Conservation (phyloP, 2,888 invertebrate genomes). For the Colostygia pectinataria region DNA sequence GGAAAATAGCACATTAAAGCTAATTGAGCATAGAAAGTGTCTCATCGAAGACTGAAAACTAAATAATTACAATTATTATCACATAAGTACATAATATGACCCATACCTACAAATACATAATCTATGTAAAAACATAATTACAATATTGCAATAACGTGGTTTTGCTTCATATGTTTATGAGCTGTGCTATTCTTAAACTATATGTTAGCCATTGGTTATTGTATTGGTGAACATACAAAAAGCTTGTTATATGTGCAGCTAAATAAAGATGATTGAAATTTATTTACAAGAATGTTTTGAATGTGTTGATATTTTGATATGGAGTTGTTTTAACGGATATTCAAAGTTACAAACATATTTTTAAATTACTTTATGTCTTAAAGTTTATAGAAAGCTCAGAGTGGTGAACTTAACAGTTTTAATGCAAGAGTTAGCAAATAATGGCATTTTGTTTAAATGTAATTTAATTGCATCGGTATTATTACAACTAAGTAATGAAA, state of each 20-base stretch:
- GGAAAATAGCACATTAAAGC: no score
- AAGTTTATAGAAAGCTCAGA: constrained; percentile 22
- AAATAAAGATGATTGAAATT: not conserved
- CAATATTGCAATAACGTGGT: no score
- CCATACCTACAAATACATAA: no score
- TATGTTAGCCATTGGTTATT: no score
- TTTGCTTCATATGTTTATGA: no score
- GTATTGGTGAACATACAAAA: no score
- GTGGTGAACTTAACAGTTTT: not conserved
- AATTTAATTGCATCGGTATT: constrained; percentile 9
- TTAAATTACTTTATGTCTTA: constrained; percentile 5
- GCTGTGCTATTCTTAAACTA: no score
- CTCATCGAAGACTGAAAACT: no score
- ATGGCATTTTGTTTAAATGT: constrained; percentile 8
- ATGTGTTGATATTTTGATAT: constrained; percentile 65
- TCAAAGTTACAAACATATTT: constrained; percentile 8
- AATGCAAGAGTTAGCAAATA: not conserved
- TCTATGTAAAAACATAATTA: no score
- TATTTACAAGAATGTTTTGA: constrained; percentile 25
- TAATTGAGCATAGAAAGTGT: no score
- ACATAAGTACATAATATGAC: no score
- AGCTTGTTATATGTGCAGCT: constrained; percentile 4
- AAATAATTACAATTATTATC: no score
- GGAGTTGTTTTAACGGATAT: constrained; percentile 11
- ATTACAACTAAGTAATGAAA: constrained; percentile 8